Percentiles rank a stretch among this genome's conserved stretches.
These are phyloP conservation scores for Neelides sp. DNA, from an alignment of 1,140 invertebrate genomes.

Conservation along the genomic window DNA sequence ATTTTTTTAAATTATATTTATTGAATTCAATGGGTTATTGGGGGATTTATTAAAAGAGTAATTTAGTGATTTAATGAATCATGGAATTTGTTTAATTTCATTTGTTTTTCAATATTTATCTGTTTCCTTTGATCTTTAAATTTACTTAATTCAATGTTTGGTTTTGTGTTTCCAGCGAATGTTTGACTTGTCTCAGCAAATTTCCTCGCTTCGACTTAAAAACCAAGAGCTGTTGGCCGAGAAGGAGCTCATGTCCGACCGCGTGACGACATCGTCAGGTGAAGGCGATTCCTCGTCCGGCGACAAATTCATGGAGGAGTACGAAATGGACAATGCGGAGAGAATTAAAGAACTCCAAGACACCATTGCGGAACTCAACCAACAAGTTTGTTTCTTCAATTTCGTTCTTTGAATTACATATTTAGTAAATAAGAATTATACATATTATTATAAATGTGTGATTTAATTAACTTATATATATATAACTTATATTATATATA, in stretches of 20 bases:
- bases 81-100: constrained; percentile 2
- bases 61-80: too few species aligned
- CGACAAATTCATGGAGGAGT: constrained; percentile 12
- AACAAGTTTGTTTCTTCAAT: constrained; percentile 13
- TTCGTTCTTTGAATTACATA: too few species aligned
- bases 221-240: constrained; percentile 30
- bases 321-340: constrained; percentile 25
- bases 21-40: too few species aligned
- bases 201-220: constrained; percentile 30
- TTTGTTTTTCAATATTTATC: not conserved
- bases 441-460: too few species aligned
- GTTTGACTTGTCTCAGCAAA: constrained; percentile 29
- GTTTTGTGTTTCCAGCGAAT: constrained; percentile 17
- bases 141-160: not conserved
- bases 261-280: constrained; percentile 14
- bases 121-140: not conserved
- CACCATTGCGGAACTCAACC: constrained; percentile 15
- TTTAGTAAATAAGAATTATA: too few species aligned
- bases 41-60: too few species aligned
- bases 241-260: constrained; percentile 23
- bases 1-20: too few species aligned
- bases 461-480: too few species aligned
- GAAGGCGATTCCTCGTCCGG: constrained; percentile 21
- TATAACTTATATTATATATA: too few species aligned
- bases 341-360: constrained; percentile 20